Percentiles rank a stretch among this genome's conserved stretches.
Conservation (phyloP, 2,113 vertebrate species). For the Epinephelus cyanopodus region DNA sequence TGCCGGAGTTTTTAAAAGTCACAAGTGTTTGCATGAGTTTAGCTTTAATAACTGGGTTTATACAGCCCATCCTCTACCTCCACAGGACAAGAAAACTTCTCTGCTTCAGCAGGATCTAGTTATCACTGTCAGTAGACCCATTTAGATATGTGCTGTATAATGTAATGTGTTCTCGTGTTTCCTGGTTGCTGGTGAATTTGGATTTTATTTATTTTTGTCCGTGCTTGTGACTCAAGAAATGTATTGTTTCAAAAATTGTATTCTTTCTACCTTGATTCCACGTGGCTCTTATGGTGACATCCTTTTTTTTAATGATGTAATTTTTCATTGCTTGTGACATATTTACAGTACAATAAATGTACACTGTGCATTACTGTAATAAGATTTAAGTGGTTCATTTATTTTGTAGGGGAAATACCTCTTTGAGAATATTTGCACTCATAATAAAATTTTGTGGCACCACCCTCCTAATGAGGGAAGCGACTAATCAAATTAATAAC, state of each 20-base stretch:
- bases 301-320: background rate
- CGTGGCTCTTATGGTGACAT: background rate
- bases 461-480: no score
- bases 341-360: background rate
- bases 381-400: background rate
- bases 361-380: background rate
- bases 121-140: background rate
- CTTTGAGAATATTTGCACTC: no score
- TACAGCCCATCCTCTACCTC: constrained; percentile 33
- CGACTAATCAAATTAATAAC: no score
- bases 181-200: background rate
- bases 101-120: background rate
- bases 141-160: background rate
- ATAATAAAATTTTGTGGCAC: no score
- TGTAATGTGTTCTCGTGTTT: background rate
- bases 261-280: no score
- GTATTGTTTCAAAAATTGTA: no score
- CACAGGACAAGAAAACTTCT: background rate
- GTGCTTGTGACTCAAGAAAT: no score
- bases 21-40: background rate
- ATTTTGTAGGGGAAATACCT: no score
- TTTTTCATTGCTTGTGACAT: background rate
- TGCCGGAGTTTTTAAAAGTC: fast-evolving
- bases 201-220: no score
- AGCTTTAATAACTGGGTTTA: background rate